Percentiles rank a stretch among this genome's conserved stretches.
These are phyloP conservation scores for Aphelenchoides fujianensis DNA, from an alignment of 1,140 invertebrate genomes.

Conservation along the genomic window DNA sequence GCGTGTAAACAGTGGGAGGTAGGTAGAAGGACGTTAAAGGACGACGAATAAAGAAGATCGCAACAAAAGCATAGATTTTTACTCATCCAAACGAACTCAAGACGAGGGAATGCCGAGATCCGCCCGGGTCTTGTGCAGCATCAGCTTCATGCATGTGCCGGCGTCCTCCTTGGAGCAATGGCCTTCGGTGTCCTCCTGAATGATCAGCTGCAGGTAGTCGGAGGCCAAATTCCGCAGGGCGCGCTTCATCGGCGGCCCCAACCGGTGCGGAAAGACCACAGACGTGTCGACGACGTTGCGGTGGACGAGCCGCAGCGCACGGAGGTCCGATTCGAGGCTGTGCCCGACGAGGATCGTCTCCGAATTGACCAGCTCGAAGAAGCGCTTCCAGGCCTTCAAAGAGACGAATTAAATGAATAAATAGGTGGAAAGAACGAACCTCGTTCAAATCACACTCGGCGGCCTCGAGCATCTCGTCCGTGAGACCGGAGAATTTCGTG, in stretches of 20 bases:
- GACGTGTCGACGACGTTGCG: slow-evolving; percentile 89
- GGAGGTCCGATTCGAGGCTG: slow-evolving; percentile 90
- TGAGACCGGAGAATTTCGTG: slow-evolving; percentile 45
- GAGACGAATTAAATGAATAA: neutral
- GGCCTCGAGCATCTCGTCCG: slow-evolving; percentile 26
- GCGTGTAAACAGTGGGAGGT: no score
- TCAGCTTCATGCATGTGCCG: slow-evolving; percentile 41
- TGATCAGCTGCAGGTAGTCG: slow-evolving; percentile 85
- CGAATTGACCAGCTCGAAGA: slow-evolving; percentile 45
- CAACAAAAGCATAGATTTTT: neutral
- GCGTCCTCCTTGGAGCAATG: slow-evolving; percentile 50
- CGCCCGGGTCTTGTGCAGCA: slow-evolving; percentile 24
- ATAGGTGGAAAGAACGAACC: no score
- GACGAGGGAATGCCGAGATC: slow-evolving; percentile 6
- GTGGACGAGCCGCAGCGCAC: slow-evolving; percentile 85
- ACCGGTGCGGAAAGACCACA: slow-evolving; percentile 87
- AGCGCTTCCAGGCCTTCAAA: slow-evolving; percentile 40
- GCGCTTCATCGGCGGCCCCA: slow-evolving; percentile 83
- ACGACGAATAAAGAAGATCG: neutral
- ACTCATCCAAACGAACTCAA: no score
- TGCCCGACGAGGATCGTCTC: slow-evolving; percentile 77
- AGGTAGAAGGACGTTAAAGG: no score
- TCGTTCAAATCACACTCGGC: slow-evolving; percentile 41
- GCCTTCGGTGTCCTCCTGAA: slow-evolving; percentile 74
- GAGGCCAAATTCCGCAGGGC: slow-evolving; percentile 80